These are phyloP conservation scores for Calonectris borealis DNA, from an alignment of 2,113 vertebrate genomes.

Conservation along the genomic window DNA sequence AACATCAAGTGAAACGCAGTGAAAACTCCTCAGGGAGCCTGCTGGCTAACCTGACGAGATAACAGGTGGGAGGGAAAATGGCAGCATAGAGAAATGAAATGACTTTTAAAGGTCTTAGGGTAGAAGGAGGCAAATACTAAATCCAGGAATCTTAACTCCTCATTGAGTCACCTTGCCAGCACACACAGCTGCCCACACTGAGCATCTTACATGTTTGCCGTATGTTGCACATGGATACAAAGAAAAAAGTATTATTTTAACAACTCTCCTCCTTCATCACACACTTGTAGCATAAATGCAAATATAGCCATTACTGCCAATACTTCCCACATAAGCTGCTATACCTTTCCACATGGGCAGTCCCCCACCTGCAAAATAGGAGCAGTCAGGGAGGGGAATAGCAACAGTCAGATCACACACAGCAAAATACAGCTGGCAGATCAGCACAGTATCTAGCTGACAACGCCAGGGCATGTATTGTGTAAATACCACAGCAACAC, in stretches of 20 bases:
- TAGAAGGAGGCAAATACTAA: neutral
- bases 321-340: neutral
- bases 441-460: neutral
- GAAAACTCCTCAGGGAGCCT: neutral
- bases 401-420: neutral
- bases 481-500: neutral
- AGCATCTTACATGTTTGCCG: neutral
- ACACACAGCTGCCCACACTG: neutral
- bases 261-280: neutral
- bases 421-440: neutral
- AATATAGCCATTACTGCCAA: neutral
- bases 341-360: neutral
- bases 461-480: rapidly evolving
- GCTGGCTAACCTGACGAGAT: neutral
- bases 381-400: neutral
- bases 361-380: neutral
- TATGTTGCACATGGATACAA: neutral
- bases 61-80: neutral
- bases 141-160: neutral
- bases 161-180: neutral
- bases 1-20: neutral
- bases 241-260: neutral
- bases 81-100: neutral
- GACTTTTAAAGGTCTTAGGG: neutral
- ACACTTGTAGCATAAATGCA: rapidly evolving